Percentiles rank a stretch among this genome's conserved stretches.
Conservation (phyloP, 2,113 vertebrate genomes). For the Salvelinus sp. region DNA sequence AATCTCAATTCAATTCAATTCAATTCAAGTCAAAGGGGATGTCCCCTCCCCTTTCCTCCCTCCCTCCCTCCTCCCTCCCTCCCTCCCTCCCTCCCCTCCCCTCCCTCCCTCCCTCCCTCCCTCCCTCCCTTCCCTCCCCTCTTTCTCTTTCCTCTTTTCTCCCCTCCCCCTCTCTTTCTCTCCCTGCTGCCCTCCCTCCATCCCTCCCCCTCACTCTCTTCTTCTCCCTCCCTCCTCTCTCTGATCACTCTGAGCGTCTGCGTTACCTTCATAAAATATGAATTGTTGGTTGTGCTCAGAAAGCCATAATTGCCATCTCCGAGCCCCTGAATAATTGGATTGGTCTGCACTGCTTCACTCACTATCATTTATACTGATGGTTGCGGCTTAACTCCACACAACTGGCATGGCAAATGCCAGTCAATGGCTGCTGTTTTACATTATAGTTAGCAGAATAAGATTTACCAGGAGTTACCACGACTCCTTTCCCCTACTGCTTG, state of each 20-base stretch:
- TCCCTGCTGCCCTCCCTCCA: constrained; percentile 13
- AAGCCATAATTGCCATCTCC: constrained; percentile 96
- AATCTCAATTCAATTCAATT: too few relatives aligned
- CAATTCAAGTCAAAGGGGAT: too few relatives aligned
- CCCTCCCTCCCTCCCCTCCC: rapidly evolving
- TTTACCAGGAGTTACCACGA: too few relatives aligned
- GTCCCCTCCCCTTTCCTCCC: rapidly evolving
- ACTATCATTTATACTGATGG: constrained; percentile 86
- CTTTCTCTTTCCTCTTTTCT: constrained; percentile 1
- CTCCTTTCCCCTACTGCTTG: too few relatives aligned
- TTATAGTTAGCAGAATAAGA: constrained; percentile 41
- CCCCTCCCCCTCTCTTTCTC: constrained; percentile 18
- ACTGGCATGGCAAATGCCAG: constrained; percentile 46
- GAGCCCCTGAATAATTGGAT: constrained; percentile 96
- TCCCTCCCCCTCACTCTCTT: constrained; percentile 15
- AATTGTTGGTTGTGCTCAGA: constrained; percentile 89
- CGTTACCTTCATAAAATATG: constrained; percentile 67
- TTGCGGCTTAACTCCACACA: constrained; percentile 78
- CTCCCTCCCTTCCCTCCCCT: rapidly evolving
- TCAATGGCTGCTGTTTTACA: constrained; percentile 14
- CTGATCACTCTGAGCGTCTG: constrained; percentile 30
- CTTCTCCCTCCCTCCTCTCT: not conserved
- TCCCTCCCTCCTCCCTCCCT: rapidly evolving
- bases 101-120: not conserved
- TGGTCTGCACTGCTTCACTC: constrained; percentile 85